Evolutionary conservation across 2,888 invertebrate species (phyloP).

Genomic region (Philereme vetulata): DNA sequence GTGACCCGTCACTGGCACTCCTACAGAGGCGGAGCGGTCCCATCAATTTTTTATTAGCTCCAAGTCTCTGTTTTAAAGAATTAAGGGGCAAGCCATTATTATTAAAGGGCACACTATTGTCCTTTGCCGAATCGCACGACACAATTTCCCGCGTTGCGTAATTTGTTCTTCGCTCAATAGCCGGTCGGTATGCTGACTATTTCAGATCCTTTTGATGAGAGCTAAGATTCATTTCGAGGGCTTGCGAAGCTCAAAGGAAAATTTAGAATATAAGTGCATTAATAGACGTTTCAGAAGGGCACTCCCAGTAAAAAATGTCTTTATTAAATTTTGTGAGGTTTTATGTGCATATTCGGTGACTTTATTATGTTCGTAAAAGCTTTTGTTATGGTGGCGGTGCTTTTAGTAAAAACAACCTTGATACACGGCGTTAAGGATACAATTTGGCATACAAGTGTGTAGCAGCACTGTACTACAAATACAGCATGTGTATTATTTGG

Average conservation of each 20-base stretch:
- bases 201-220: slow-evolving; percentile 76
- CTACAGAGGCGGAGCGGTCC: slow-evolving; percentile 54
- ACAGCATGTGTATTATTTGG: slow-evolving; percentile 14
- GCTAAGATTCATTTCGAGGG: slow-evolving; percentile 80
- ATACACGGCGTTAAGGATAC: slow-evolving; percentile 17
- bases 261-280: slow-evolving; percentile 82
- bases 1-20: slow-evolving; percentile 67
- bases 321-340: slow-evolving; percentile 78
- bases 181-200: slow-evolving; percentile 71
- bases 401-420: slow-evolving; percentile 48
- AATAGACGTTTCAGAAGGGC: slow-evolving; percentile 74
- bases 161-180: slow-evolving; percentile 57
- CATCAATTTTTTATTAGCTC: slow-evolving; percentile 74
- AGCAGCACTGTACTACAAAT: background rate
- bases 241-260: slow-evolving; percentile 73
- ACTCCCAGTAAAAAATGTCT: slow-evolving; percentile 73
- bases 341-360: slow-evolving; percentile 69
- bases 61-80: slow-evolving; percentile 59
- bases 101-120: slow-evolving; percentile 59
- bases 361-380: slow-evolving; percentile 69
- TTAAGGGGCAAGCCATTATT: slow-evolving; percentile 57
- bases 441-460: background rate
- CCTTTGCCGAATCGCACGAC: slow-evolving; percentile 67
- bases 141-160: slow-evolving; percentile 58
- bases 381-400: slow-evolving; percentile 55